Percentiles rank a stretch among this genome's conserved stretches.
phyloP scores from a whole-genome alignment of 2,797 vertebrate genomes.

The Microctenopoma lineatum region DNA sequence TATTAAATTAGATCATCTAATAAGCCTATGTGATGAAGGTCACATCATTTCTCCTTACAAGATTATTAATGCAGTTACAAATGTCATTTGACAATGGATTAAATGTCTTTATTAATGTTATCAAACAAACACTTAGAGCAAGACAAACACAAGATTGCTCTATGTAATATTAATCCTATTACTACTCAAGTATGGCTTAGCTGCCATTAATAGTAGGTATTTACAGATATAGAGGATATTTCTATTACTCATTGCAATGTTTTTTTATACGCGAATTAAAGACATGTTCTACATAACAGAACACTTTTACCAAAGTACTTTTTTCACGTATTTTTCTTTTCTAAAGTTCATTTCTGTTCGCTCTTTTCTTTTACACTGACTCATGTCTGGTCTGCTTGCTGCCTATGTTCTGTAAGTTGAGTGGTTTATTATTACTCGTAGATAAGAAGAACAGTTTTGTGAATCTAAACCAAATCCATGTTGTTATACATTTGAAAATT shows the following conservation, averaged over 20 bases:
- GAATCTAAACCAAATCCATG: conserved; percentile 21
- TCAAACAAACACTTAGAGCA: neutral
- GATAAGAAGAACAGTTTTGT: neutral
- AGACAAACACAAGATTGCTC: neutral
- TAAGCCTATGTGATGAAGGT: neutral
- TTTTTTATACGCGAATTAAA: no score
- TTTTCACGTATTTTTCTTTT: neutral
- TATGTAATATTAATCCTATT: neutral
- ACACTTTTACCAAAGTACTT: no score
- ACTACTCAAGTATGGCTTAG: neutral
- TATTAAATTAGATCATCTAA: neutral
- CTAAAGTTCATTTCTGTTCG: neutral
- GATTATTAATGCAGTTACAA: neutral
- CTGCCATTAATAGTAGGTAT: neutral
- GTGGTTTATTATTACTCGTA: neutral
- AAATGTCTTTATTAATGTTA: neutral
- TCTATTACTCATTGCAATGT: neutral
- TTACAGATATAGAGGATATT: neutral
- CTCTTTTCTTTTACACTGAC: neutral
- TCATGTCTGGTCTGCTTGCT: neutral
- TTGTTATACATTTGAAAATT: conserved; percentile 32
- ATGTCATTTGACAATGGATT: neutral
- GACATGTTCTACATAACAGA: no score
- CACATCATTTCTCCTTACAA: neutral
- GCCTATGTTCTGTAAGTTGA: neutral